phyloP scores from a whole-genome alignment of 2,888 invertebrate genomes.

The Cryptocheilus praepositus region DNA sequence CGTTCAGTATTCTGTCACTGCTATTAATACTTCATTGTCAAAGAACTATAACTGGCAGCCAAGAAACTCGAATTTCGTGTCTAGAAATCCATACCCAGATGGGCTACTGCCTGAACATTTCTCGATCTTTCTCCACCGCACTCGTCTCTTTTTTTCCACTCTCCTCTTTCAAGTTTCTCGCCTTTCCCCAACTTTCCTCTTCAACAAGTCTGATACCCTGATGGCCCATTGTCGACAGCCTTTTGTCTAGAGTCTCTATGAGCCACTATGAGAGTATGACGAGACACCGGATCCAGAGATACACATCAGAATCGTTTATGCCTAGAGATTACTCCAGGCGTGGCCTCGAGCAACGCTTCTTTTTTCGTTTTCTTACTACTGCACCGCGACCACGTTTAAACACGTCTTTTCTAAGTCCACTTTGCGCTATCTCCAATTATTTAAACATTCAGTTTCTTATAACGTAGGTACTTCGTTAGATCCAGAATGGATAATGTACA shows the following conservation, averaged over 20 bases:
- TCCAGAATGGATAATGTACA: too few species aligned
- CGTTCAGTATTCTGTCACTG: too few species aligned
- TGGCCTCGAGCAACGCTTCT: slow-evolving; percentile 33
- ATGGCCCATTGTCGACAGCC: slow-evolving; percentile 62
- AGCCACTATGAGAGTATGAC: slow-evolving; percentile 45
- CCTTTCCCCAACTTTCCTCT: slow-evolving; percentile 23
- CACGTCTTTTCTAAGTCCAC: too few species aligned
- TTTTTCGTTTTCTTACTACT: slow-evolving; percentile 19
- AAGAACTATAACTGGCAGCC: too few species aligned
- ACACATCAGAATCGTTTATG: slow-evolving; percentile 51
- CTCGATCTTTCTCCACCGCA: neutral
- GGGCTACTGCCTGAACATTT: too few species aligned
- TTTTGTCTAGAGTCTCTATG: slow-evolving; percentile 53
- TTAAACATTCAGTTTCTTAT: too few species aligned
- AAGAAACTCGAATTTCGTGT: too few species aligned
- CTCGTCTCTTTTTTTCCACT: slow-evolving; percentile 15
- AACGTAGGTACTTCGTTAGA: too few species aligned
- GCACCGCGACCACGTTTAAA: too few species aligned
- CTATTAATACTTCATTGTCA: too few species aligned
- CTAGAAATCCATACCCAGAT: too few species aligned
- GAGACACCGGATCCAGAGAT: slow-evolving; percentile 50
- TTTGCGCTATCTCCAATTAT: too few species aligned
- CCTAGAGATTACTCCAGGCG: slow-evolving; percentile 44
- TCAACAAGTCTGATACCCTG: slow-evolving; percentile 49
- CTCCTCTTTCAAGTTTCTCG: slow-evolving; percentile 7